Evolutionary conservation across 2,888 invertebrate genomes (phyloP).

Genomic region (Callosobruchus maculatus): DNA sequence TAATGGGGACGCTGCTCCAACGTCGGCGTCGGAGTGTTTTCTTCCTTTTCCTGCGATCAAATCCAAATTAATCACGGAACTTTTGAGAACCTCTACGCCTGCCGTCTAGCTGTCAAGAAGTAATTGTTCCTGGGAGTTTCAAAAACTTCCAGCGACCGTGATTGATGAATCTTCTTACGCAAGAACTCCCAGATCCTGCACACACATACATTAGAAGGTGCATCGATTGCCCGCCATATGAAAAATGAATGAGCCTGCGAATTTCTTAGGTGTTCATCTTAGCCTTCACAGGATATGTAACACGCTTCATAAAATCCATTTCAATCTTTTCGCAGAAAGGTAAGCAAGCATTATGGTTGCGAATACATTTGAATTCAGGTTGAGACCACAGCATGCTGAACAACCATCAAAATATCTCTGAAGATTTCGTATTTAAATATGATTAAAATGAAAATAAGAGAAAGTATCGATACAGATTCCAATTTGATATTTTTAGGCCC

Average conservation of each 20-base stretch:
- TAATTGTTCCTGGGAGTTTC: not conserved
- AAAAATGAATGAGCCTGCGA: not conserved
- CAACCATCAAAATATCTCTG: too few relatives aligned
- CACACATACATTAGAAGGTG: not conserved
- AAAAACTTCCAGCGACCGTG: not conserved
- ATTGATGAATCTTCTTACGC: not conserved
- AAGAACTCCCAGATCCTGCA: not conserved
- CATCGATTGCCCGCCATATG: not conserved
- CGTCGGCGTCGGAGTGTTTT: not conserved
- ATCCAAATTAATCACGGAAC: not conserved
- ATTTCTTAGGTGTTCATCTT: too few relatives aligned
- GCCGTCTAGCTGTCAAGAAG: not conserved
- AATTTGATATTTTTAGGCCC: too few relatives aligned
- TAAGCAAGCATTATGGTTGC: too few relatives aligned
- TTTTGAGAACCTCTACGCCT: not conserved
- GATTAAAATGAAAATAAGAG: too few relatives aligned
- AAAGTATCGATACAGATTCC: too few relatives aligned
- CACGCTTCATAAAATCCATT: too few relatives aligned
- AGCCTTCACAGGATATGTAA: too few relatives aligned
- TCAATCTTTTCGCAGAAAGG: too few relatives aligned
- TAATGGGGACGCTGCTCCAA: not conserved
- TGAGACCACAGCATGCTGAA: too few relatives aligned
- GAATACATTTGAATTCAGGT: too few relatives aligned
- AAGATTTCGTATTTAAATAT: too few relatives aligned
- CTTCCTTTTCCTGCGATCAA: not conserved